Conservation (phyloP, 2,888 invertebrate genomes). For the Empis livida region DNA sequence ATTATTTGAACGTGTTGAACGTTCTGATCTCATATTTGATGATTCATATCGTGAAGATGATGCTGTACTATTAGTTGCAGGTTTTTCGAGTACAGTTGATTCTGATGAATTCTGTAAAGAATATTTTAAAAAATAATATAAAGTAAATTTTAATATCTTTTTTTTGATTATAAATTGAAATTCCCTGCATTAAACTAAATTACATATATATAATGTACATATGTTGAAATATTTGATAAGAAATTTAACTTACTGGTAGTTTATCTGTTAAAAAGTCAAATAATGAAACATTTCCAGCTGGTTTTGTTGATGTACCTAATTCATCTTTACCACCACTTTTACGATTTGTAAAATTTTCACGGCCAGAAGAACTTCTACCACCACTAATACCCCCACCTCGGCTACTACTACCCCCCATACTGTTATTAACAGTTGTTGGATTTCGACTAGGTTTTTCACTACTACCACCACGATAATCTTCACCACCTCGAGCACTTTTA, state of each 20-base stretch:
- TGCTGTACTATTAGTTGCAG: too few relatives aligned
- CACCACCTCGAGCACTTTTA: constrained; percentile 19
- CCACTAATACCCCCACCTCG: constrained; percentile 2
- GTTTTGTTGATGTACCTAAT: constrained; percentile 51
- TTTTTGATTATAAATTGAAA: too few relatives aligned
- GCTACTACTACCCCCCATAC: constrained; percentile 5
- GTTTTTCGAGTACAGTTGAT: too few relatives aligned
- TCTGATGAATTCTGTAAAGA: too few relatives aligned
- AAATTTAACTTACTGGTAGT: constrained; percentile 35
- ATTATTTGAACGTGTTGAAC: not conserved
- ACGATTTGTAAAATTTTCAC: constrained; percentile 25
- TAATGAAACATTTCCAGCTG: constrained; percentile 64
- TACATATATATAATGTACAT: too few relatives aligned
- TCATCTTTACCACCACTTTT: constrained; percentile 35
- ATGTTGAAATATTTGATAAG: too few relatives aligned
- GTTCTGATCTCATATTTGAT: not conserved
- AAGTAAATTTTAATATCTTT: too few relatives aligned
- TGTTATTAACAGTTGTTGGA: constrained; percentile 6
- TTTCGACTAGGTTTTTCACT: not conserved
- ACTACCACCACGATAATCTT: constrained; percentile 12
- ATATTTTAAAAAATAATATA: too few relatives aligned
- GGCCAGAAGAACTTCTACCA: constrained; percentile 20
- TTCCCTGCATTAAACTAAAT: too few relatives aligned
- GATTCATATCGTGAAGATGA: not conserved
- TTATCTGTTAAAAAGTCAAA: constrained; percentile 77